Evolutionary conservation across 2,888 invertebrate species (phyloP), one percentile per base, ranked within the genome.

Genomic region (Seira sanloemensis): DNA sequence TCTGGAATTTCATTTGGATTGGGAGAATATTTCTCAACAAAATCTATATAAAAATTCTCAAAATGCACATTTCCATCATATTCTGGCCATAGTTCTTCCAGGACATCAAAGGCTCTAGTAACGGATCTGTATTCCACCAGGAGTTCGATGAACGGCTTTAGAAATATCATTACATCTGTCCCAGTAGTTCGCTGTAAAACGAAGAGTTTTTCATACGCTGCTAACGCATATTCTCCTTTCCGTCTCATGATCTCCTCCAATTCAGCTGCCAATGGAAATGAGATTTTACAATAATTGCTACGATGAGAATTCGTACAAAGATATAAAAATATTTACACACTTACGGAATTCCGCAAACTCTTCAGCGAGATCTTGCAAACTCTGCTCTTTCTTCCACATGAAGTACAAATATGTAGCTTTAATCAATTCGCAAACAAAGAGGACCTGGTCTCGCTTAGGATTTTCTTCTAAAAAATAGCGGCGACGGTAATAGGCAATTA

Each of bases 91-190:
- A 86, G 46, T 19, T 75, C 75, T 25, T 87, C 50, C n/a, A 87
- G 74, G 4, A 84, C 25, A 25, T 84, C 71, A 46, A 75, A 78
- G 1, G 88, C 88, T 1, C 58, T 72, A 7, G 67, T 26, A 0
- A 62, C 71, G 19, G 78, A 77, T 16, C 80, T 62, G 50, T 66
- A 77, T 50, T 73, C 68, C 0, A 88, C 26, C 1, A 73, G 73
- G 9, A 88, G 66, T 72, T 88, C 88, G 0, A 88, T 78, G 0
- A 87, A 77, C 2, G 84, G 87, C 25, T 85, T 25, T 0, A 88
- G 27, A 58, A 88, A 86, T 26, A 83, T 85, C 54, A 88, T 87
- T 0, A 81, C 74, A 27, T 88, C 88, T 5, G 77, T 67, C 19
- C 78, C 81, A 5, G 73, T 24, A 0, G 37, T 65, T 26, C 76